Percentiles rank a stretch among this genome's conserved stretches.
Evolutionary conservation across 2,888 invertebrate species (phyloP).

Genomic region (Temnothorax ravouxi): DNA sequence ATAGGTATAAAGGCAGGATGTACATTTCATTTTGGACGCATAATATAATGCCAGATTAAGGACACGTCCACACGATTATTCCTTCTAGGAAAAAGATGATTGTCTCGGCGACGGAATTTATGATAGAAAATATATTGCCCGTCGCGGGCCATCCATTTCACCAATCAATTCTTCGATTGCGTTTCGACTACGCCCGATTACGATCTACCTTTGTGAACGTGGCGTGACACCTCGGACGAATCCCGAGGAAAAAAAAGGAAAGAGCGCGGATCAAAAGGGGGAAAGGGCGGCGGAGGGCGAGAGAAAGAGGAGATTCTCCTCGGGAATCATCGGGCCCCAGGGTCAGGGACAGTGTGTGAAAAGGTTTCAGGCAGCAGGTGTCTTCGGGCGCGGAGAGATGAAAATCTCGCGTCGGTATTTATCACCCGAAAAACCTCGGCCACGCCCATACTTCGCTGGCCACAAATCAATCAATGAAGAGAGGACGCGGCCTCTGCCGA

Average conservation of each 20-base stretch:
- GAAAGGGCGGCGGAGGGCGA: neutral
- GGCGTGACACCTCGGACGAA: conserved; percentile 61
- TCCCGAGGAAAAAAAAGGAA: conserved; percentile 27
- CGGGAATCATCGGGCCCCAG: conserved; percentile 54
- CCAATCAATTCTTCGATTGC: conserved; percentile 63
- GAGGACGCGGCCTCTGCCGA: conserved; percentile 42
- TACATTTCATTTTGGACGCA: conserved; percentile 11
- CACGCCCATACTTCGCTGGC: conserved; percentile 78
- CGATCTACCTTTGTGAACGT: conserved; percentile 59
- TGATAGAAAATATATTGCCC: conserved; percentile 55
- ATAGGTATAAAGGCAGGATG: neutral
- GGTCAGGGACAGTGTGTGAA: conserved; percentile 73
- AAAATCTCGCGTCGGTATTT: conserved; percentile 78
- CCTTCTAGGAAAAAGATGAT: conserved; percentile 34
- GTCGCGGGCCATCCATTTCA: conserved; percentile 53
- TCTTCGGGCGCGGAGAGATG: conserved; percentile 73
- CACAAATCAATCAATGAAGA: conserved; percentile 82
- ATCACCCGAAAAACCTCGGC: conserved; percentile 72
- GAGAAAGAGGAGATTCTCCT: conserved; percentile 43
- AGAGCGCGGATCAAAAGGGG: conserved; percentile 22
- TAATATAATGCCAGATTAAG: conserved; percentile 28
- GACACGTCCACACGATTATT: conserved; percentile 16
- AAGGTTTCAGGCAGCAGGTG: conserved; percentile 78
- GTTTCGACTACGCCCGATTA: conserved; percentile 58
- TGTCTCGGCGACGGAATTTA: conserved; percentile 49